Conservation (phyloP, 2,888 invertebrate genomes). For the Zaprionus obscuricornis region DNA sequence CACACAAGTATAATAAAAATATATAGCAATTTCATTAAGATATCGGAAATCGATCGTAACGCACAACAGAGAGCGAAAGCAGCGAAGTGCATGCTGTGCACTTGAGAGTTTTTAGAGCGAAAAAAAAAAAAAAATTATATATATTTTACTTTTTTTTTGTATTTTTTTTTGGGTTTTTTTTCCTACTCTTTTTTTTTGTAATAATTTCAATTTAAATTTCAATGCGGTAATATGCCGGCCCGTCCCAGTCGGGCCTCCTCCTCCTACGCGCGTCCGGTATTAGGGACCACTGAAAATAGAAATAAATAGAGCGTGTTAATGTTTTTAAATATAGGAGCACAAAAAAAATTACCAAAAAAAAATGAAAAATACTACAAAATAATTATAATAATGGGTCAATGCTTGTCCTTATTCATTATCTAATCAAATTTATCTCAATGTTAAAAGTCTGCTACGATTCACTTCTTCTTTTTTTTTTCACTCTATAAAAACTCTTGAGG, state of each 20-base stretch:
- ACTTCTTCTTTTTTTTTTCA: too few species aligned
- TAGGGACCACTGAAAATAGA: conserved; percentile 36
- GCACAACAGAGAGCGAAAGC: too few species aligned
- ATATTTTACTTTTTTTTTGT: too few species aligned
- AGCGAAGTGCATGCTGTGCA: conserved; percentile 43
- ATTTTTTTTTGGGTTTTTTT: too few species aligned
- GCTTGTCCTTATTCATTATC: too few species aligned
- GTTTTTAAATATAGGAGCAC: too few species aligned
- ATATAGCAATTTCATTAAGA: conserved; percentile 60
- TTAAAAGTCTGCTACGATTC: too few species aligned
- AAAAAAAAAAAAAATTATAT: conserved; percentile 43
- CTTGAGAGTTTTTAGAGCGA: conserved; percentile 83
- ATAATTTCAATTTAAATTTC: conserved; percentile 58
- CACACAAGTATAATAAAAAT: conserved; percentile 76
- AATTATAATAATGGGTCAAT: too few species aligned
- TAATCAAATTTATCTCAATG: too few species aligned
- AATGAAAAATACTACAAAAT: too few species aligned
- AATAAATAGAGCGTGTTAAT: conserved; percentile 44
- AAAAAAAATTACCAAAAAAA: too few species aligned
- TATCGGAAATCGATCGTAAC: conserved; percentile 60
- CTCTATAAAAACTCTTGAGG: conserved; percentile 80
- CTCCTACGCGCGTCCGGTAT: conserved; percentile 20
- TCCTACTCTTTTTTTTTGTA: too few species aligned
- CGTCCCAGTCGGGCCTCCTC: conserved; percentile 6
- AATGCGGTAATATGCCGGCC: conserved; percentile 52